Evolutionary conservation across 2,888 invertebrate species (phyloP), one percentile per base, ranked within the genome.

Genomic region (Lasioglossum lativentre): DNA sequence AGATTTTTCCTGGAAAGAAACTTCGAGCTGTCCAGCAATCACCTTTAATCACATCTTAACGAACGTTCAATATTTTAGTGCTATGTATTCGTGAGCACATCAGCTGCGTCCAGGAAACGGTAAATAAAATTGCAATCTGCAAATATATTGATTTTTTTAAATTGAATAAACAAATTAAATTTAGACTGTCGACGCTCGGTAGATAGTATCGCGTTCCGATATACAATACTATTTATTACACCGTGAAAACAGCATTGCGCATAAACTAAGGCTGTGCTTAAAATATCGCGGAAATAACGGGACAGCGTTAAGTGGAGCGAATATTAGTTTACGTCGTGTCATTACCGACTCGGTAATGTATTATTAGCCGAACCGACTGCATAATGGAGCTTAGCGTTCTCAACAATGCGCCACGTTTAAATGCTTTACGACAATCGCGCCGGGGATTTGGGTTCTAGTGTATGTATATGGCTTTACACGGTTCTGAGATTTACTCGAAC

Each of bases 261-360:
- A 38, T 40, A 38, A 75, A 52, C 30, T 4, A n/a, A 73, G 16
- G 63, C 27, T 30, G 71, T 72, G 68, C 77, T 75, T 70, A 45
- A 73, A 76, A 79, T 68, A 76, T 82, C 68, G n/a, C 42, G 42
- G 34, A 68, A 63, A 45, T 80, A 80, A 77, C 75, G 63, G 75
- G 56, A 30, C 42, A 42, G 73, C 56, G 40, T 86, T 88, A 88
- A 81, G 75, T 40, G 77, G 77, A 71, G 75, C 88, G 83, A 78
- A 88, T 88, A 88, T 88, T 83, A 88, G 86, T 83, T 83, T 52
- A 34, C 74, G 68, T 79, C 75, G 70, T 75, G 68, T 86, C 80
- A 88, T 88, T 86, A 80, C 83, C 47, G 82, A 80, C 78, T 78
- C 79, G 75, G 79, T 79, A 85, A 88, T 83, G 82, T 74, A 77